Evolutionary conservation across 2,113 vertebrate species (phyloP).

Genomic region (Glaucidium brasilianum): DNA sequence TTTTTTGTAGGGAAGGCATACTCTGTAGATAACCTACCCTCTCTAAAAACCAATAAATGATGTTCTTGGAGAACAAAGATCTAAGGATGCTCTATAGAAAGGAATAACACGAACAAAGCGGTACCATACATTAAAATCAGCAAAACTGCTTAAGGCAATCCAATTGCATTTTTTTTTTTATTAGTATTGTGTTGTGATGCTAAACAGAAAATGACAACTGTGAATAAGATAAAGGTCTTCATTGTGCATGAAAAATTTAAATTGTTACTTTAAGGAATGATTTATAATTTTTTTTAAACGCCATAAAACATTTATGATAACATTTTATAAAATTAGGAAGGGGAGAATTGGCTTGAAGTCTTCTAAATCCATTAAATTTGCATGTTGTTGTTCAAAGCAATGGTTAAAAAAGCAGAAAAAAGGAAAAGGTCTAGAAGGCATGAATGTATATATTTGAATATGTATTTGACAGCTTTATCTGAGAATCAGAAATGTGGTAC

Average conservation of each 20-base stretch:
- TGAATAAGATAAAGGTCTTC: conserved; percentile 62
- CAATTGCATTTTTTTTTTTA: background rate
- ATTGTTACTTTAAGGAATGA: conserved; percentile 54
- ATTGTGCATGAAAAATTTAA: conserved; percentile 62
- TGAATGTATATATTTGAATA: background rate
- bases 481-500: background rate
- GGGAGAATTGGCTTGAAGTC: conserved; percentile 57
- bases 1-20: background rate
- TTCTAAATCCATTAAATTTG: conserved; percentile 52
- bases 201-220: conserved; percentile 52
- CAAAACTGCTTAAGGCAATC: conserved; percentile 44
- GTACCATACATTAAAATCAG: background rate
- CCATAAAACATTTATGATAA: conserved; percentile 57
- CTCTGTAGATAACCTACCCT: background rate
- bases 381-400: conserved; percentile 59
- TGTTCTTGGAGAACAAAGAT: background rate
- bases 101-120: background rate
- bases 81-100: background rate
- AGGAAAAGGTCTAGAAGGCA: conserved; percentile 25
- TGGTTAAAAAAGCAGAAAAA: conserved; percentile 22
- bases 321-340: conserved; percentile 65
- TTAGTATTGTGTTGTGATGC: conserved; percentile 39
- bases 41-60: background rate
- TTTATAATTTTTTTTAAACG: conserved; percentile 5
- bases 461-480: conserved; percentile 1